Evolutionary conservation across 2,888 invertebrate genomes (phyloP), one percentile per base, ranked within the genome.

Genomic region (Tinea trinotella): DNA sequence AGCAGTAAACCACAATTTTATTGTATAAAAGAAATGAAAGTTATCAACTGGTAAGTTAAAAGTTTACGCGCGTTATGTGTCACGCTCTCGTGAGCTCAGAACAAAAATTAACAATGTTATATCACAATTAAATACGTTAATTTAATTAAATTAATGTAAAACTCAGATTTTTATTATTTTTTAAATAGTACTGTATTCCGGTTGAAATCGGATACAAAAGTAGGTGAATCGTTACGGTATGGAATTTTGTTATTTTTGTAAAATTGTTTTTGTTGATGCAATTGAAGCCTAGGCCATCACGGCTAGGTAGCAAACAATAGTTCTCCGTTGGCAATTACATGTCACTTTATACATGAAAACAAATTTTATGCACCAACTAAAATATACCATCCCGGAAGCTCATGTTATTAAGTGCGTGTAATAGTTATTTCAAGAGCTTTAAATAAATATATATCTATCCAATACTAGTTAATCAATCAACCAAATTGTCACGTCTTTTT

Each of bases 41-140:
- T 40, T 13, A 40, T 40, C 40, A 40, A 13, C 15, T 7, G 2
- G 40, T 40, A 30, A 2, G 7, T 40, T 40, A 40, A 40, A 40
- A 7, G 13, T 40, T 40, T 40, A n/a, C n/a, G n/a, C n/a, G n/a
- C n/a, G n/a, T n/a, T n/a, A n/a, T 13, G 13, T 40, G 75, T 66
- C 60, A 77, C 82, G 80, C 82, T 81, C 81, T 80, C 77, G 59
- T 74, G 78, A 64, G 62, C 71, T 64, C 60, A 63, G 64, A 66
- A 64, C 6, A 5, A 64, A 68, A 71, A 70, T 67, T 65, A 69
- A 66, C 62, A 10, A 35, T 3, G 7, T 13, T 40, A 40, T 40
- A 40, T 40, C 40, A 15, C 40, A 15, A 30, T 22, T 10, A 30
- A n/a, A 30, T 3, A 35, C 35, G 3, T 40, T 40, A 40, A 15